Percentiles rank a stretch among this genome's conserved stretches.
Conservation (phyloP, 2,797 vertebrate species). For the Brotula barbata region DNA sequence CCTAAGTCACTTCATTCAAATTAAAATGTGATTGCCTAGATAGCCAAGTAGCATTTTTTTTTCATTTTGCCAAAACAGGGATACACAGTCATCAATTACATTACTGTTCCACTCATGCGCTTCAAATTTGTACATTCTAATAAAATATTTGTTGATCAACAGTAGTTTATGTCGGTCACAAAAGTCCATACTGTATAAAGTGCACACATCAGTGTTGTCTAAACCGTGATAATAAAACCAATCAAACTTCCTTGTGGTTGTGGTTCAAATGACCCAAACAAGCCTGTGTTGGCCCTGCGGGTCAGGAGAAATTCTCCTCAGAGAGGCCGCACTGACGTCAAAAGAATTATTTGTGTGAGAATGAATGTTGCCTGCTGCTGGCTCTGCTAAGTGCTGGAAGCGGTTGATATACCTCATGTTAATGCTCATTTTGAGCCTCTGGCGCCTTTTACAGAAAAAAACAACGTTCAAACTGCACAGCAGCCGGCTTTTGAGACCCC, state of each 20-base stretch:
- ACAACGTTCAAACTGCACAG: conserved; percentile 49
- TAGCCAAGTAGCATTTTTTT: conserved; percentile 66
- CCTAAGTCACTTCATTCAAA: conserved; percentile 70
- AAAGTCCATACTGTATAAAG: too few species aligned
- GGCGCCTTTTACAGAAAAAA: conserved; percentile 58
- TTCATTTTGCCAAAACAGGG: conserved; percentile 50
- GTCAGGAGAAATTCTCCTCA: conserved; percentile 60
- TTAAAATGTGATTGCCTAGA: conserved; percentile 71
- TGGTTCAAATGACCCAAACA: conserved; percentile 26
- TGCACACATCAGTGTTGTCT: neutral
- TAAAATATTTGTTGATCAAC: too few species aligned
- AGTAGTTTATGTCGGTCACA: too few species aligned
- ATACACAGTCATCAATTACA: conserved; percentile 45
- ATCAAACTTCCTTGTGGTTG: conserved; percentile 31
- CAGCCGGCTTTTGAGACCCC: conserved; percentile 6
- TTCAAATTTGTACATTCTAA: conserved; percentile 28
- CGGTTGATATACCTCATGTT: conserved; percentile 61
- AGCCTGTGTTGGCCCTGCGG: conserved; percentile 40
- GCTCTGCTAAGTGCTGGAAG: conserved; percentile 53
- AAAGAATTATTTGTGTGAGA: conserved; percentile 60
- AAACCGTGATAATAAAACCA: conserved; percentile 1
- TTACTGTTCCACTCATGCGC: conserved; percentile 44
- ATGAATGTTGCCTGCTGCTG: conserved; percentile 66
- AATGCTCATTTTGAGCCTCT: conserved; percentile 65
- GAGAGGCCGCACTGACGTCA: conserved; percentile 63